Conservation (phyloP, 2,888 invertebrate genomes). For the Rhyacophila evoluta region DNA sequence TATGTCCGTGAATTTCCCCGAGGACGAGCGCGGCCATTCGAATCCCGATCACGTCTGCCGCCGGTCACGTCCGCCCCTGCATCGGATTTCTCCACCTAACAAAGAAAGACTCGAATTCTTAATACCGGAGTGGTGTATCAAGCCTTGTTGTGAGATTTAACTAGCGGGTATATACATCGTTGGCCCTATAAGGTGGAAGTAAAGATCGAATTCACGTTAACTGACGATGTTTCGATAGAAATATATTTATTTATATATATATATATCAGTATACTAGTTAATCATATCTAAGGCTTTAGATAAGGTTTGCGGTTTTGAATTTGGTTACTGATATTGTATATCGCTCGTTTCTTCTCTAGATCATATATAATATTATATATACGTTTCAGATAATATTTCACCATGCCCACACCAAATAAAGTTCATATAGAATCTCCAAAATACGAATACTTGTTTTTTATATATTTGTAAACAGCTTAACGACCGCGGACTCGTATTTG, state of each 20-base stretch:
- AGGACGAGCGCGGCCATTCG: constrained; percentile 33
- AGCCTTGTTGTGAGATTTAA: background rate
- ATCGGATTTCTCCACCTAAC: background rate
- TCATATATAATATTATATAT: too few species aligned
- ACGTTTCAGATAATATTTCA: too few species aligned
- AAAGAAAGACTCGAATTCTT: constrained; percentile 5
- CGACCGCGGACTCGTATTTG: too few species aligned
- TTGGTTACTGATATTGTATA: too few species aligned
- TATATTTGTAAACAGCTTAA: too few species aligned
- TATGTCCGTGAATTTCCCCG: constrained; percentile 43
- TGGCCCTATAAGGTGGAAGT: background rate
- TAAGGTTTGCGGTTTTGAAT: too few species aligned
- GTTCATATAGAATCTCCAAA: too few species aligned
- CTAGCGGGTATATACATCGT: background rate
- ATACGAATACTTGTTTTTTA: too few species aligned
- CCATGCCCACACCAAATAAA: too few species aligned
- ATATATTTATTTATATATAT: background rate
- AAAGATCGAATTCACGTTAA: background rate
- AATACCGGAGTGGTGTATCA: background rate
- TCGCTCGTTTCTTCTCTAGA: too few species aligned
- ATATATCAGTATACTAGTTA: too few species aligned
- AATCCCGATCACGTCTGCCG: constrained; percentile 36
- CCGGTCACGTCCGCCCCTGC: constrained; percentile 17
- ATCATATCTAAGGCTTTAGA: too few species aligned
- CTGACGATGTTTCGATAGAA: background rate